Percentiles rank a stretch among this genome's conserved stretches.
These are phyloP conservation scores for Epinephelus cyanopodus DNA, from an alignment of 2,113 vertebrate species.

Conservation along the genomic window DNA sequence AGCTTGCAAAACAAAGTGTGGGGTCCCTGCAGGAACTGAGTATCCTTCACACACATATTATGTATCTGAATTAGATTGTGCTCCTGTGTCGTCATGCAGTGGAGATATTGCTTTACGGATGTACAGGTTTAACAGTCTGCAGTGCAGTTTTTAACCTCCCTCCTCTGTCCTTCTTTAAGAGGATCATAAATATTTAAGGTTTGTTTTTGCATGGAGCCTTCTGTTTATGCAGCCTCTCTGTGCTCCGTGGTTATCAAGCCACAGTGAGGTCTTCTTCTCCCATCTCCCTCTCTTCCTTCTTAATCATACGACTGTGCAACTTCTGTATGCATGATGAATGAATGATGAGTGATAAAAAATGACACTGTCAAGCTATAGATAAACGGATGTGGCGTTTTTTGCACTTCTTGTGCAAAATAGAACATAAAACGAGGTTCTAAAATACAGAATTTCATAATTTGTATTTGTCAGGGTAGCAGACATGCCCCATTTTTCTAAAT, in stretches of 20 bases:
- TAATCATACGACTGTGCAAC: not conserved
- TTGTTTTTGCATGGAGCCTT: slow-evolving; percentile 33
- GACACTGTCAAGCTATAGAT: not conserved
- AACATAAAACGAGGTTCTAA: not conserved
- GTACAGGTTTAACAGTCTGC: slow-evolving; percentile 30
- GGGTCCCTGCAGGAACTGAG: slow-evolving; percentile 15
- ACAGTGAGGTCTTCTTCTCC: not conserved
- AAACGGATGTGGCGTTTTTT: not conserved
- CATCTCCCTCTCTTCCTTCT: not conserved
- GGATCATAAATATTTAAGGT: slow-evolving; percentile 65
- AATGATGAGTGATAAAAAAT: not conserved
- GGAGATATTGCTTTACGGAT: slow-evolving; percentile 5
- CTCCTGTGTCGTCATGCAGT: slow-evolving; percentile 15
- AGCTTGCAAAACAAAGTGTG: slow-evolving; percentile 27
- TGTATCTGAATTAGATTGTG: not conserved
- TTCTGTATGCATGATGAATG: not conserved
- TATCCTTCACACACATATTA: not conserved
- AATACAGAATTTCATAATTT: not conserved
- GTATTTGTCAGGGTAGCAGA: too few species aligned
- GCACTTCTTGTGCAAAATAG: not conserved
- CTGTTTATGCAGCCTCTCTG: slow-evolving; percentile 54
- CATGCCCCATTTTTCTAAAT: slow-evolving; percentile 1
- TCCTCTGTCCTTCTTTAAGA: slow-evolving; percentile 35
- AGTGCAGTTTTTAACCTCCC: slow-evolving; percentile 26
- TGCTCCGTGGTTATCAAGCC: slow-evolving; percentile 20